phyloP scores from a whole-genome alignment of 2,888 invertebrate genomes.

The Spisula subtruncata region DNA sequence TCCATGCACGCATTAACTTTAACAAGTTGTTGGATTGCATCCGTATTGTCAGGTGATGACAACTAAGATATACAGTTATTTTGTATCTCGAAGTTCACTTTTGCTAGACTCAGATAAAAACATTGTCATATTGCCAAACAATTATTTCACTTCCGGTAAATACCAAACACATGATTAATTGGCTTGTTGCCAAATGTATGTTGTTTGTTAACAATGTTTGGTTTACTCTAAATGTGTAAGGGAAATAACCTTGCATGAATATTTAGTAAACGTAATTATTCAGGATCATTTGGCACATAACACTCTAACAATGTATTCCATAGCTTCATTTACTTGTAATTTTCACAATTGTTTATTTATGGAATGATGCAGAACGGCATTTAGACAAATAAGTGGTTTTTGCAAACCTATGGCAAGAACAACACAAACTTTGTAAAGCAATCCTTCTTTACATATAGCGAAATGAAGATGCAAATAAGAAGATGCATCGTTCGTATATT shows the following conservation, averaged over 20 bases:
- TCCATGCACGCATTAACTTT: not conserved
- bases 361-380: too few relatives aligned
- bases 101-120: not conserved
- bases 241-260: not conserved
- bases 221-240: not conserved
- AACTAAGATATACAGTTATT: not conserved
- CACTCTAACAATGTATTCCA: not conserved
- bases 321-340: not conserved
- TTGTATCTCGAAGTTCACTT: not conserved
- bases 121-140: conserved; percentile 14
- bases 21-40: not conserved
- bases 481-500: too few relatives aligned
- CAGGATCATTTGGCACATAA: not conserved
- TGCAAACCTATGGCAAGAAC: too few relatives aligned
- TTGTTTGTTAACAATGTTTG: conserved; percentile 6
- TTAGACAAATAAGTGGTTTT: too few relatives aligned
- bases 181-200: not conserved
- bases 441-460: too few relatives aligned
- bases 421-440: too few relatives aligned
- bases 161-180: not conserved
- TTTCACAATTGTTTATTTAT: not conserved
- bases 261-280: not conserved
- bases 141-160: not conserved
- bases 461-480: too few relatives aligned
- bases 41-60: not conserved